Conservation (phyloP, 37 sponge, comb jelly and placozoan species). For the Spongilla lacustris region DNA sequence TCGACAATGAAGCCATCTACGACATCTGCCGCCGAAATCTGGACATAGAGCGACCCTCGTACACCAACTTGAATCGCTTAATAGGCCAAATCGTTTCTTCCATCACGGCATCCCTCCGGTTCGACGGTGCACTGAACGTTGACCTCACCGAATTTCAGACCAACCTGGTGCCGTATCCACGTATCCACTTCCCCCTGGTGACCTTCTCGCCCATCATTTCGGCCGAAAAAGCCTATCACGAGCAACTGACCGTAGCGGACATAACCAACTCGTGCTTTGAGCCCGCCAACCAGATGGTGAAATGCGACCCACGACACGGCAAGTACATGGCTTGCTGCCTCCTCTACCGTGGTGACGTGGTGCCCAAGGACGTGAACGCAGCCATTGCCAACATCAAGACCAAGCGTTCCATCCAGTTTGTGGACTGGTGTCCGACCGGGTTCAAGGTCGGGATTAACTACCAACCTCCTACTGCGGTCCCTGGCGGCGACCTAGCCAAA, state of each 20-base stretch:
- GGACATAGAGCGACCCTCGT: constrained; percentile 92
- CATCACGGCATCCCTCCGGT: constrained; percentile 90
- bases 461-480: constrained; percentile 90
- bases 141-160: constrained; percentile 97
- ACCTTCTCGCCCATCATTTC: constrained; percentile 95
- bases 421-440: constrained; percentile 96
- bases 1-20: constrained; percentile 95
- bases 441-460: constrained; percentile 98
- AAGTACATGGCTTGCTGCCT: constrained; percentile 97
- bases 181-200: constrained; percentile 95
- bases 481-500: constrained; percentile 93
- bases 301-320: constrained; percentile 94
- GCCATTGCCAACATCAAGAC: constrained; percentile 95
- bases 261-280: constrained; percentile 93
- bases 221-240: constrained; percentile 95
- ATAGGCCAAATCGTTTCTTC: constrained; percentile 93
- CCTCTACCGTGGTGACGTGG: constrained; percentile 92
- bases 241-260: constrained; percentile 84
- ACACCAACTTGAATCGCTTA: constrained; percentile 93
- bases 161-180: constrained; percentile 95
- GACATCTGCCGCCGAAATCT: constrained; percentile 93
- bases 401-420: constrained; percentile 90
- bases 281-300: constrained; percentile 97
- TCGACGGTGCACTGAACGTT: constrained; percentile 95
- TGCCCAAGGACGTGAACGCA: constrained; percentile 93